These are phyloP conservation scores for Poecilia latipinna DNA, from an alignment of 2,113 vertebrate genomes.

Conservation along the genomic window DNA sequence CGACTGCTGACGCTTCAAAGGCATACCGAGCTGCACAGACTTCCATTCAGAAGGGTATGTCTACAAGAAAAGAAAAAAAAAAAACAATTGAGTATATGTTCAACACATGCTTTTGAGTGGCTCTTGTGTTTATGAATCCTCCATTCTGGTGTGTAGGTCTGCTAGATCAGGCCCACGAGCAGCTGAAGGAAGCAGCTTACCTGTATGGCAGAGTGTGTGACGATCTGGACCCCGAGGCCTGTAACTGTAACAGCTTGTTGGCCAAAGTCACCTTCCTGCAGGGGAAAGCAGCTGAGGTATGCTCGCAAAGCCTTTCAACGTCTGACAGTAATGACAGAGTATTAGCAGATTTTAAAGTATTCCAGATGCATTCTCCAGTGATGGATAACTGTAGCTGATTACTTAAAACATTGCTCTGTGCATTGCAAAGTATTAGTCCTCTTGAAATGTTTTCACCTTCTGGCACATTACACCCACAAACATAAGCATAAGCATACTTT, in stretches of 20 bases:
- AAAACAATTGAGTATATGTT: background rate
- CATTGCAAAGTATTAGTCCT: background rate
- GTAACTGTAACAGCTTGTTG: slow-evolving; percentile 77
- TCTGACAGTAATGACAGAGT: background rate
- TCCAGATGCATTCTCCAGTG: background rate
- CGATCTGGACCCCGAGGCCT: slow-evolving; percentile 81
- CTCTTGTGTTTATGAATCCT: background rate
- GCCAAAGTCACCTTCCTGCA: slow-evolving; percentile 80
- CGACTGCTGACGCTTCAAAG: slow-evolving; percentile 72
- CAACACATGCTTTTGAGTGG: background rate
- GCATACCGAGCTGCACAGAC: slow-evolving; percentile 68
- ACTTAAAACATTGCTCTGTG: background rate
- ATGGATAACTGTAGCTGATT: background rate
- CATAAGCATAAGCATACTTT: background rate
- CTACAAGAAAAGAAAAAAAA: background rate
- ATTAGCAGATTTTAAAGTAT: background rate
- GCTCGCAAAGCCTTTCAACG: background rate
- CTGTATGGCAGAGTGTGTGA: slow-evolving; percentile 82
- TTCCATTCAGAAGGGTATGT: slow-evolving; percentile 80
- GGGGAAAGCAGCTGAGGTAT: slow-evolving; percentile 76
- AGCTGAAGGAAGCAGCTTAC: slow-evolving; percentile 80
- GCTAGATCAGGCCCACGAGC: slow-evolving; percentile 79
- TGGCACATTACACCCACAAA: background rate
- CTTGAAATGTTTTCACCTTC: background rate
- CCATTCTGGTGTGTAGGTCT: slow-evolving; percentile 64